These are phyloP conservation scores for Probosciger aterrimus DNA, from an alignment of 2,113 vertebrate genomes.

Conservation along the genomic window DNA sequence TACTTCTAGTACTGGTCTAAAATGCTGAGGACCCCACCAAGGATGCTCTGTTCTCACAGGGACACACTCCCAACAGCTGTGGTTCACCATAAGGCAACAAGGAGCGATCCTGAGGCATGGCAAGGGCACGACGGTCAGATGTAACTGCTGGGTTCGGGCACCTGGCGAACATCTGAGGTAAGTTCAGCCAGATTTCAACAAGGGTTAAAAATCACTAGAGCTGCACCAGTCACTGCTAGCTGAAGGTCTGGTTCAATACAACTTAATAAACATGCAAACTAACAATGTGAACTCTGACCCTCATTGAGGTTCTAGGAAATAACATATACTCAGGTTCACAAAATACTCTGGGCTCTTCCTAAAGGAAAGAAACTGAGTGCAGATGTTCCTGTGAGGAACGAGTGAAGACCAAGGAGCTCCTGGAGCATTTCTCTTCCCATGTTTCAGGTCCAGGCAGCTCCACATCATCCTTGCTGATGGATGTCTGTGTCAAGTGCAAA, in stretches of 20 bases:
- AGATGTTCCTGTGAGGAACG: background rate
- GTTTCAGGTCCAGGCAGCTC: background rate
- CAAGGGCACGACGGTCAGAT: accelerated
- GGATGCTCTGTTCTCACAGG: background rate
- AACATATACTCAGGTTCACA: background rate
- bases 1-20: background rate
- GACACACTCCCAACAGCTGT: background rate
- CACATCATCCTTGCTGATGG: background rate
- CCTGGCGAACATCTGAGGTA: background rate
- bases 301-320: background rate
- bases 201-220: background rate
- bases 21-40: background rate
- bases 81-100: background rate
- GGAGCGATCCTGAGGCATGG: background rate
- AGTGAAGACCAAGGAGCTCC: background rate
- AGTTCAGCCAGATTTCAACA: background rate
- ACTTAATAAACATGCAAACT: background rate
- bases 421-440: background rate
- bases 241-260: background rate
- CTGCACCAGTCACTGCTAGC: background rate
- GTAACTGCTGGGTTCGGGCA: accelerated
- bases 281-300: accelerated
- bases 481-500: background rate
- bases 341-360: background rate
- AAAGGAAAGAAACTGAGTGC: background rate